These are phyloP conservation scores for Pristiophorus japonicus DNA, from an alignment of 2,113 vertebrate species.

Conservation along the genomic window DNA sequence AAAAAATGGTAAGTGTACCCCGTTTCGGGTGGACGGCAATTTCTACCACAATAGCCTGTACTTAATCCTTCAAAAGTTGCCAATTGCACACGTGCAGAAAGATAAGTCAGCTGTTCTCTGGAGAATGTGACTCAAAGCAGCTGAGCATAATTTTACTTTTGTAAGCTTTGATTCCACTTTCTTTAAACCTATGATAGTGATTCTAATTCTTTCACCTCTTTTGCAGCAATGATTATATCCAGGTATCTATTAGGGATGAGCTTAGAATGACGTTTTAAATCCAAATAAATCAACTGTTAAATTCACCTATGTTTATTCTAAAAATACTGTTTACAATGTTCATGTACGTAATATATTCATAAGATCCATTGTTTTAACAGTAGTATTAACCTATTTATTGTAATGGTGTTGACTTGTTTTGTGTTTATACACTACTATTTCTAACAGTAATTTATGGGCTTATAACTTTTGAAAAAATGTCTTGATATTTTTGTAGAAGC, in stretches of 20 bases:
- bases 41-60: not conserved
- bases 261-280: not conserved
- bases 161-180: slow-evolving; percentile 2
- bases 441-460: not conserved
- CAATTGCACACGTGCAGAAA: not conserved
- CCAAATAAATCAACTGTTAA: not conserved
- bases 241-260: not conserved
- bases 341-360: not conserved
- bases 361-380: not conserved
- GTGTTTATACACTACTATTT: not conserved
- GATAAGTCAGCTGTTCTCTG: not conserved
- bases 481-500: not conserved
- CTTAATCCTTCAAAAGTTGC: not conserved
- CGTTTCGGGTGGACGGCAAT: no score
- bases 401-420: not conserved
- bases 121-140: not conserved
- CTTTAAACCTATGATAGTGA: not conserved
- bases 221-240: not conserved
- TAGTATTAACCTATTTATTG: not conserved
- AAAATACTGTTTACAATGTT: not conserved
- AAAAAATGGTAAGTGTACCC: no score
- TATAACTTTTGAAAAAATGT: not conserved
- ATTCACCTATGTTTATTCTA: not conserved
- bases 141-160: not conserved
- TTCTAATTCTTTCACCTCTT: not conserved